Conservation (phyloP, 2,797 vertebrate species). For the Pseudotriccus pelzelni region DNA sequence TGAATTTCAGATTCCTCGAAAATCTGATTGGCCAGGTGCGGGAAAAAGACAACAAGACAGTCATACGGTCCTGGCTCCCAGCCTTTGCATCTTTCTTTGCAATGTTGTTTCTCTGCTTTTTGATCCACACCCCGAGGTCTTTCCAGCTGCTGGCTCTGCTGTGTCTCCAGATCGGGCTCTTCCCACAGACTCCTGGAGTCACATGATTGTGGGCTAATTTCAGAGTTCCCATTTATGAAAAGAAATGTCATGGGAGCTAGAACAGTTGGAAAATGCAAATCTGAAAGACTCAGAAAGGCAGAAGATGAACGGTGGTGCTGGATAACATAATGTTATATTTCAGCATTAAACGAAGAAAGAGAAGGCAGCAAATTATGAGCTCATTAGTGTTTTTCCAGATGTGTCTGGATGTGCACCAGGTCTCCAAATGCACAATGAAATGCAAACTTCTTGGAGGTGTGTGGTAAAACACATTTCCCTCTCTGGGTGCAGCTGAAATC, state of each 20-base stretch:
- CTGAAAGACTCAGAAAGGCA: neutral
- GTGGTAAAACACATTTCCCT: neutral
- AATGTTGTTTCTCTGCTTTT: neutral
- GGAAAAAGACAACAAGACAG: neutral
- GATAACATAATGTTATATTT: neutral
- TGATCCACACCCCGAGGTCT: neutral
- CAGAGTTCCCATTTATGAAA: neutral
- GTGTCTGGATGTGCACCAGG: neutral
- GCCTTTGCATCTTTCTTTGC: neutral
- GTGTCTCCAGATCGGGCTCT: neutral
- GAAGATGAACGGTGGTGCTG: neutral
- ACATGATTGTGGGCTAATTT: rapidly evolving
- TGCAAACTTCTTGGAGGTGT: neutral
- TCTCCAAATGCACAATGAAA: neutral
- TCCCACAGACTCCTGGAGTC: neutral
- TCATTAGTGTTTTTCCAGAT: neutral
- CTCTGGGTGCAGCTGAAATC: neutral
- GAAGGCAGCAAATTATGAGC: neutral
- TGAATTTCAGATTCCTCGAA: neutral
- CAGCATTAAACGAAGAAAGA: neutral
- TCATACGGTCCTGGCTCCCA: neutral
- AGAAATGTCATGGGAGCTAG: neutral
- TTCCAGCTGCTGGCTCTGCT: neutral
- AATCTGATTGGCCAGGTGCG: neutral
- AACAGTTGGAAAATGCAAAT: neutral